Base-by-base conservation (phyloP, 2,113 vertebrate species). In the Budorcas taxicolor region DNA sequence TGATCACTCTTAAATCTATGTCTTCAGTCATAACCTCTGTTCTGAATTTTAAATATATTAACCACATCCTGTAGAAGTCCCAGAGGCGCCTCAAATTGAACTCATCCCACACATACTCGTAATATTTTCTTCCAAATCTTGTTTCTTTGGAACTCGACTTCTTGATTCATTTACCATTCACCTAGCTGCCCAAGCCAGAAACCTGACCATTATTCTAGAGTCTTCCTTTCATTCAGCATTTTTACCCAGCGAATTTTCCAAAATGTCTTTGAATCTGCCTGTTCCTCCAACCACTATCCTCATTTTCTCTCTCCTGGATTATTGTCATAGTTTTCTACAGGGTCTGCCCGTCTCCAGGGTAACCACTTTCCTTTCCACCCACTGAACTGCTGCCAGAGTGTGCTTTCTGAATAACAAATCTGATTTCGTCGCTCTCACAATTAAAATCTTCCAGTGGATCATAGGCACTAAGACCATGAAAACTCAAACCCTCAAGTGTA, bases 321-420 rank as follows among this genome's bases (percentile, higher is more conserved):
- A 95, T 83, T 97, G 88, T 97, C 95, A 97, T 94, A 97, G 97
- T 89, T 96, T 95, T 87, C 94, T 95, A 94, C 95, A 97, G 91
- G 91, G 91, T 95, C 96, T 97, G 91, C 96, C 78, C 5, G 84
- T 98, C 97, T 95, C 98, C 98, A 93, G 76, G 98, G 98, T 64
- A 98, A 98, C 98, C 96, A 91, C 60, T 98, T 98, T 97, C 93
- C 85, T 94, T 97, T 96, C 96, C 97, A 97, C 97, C 96, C 98
- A 97, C 98, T 91, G 95, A 91, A 87, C 96, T 86, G 96, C 96
- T 97, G 92, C 97, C 97, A 97, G 95, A 87, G 94, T 93, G 93
- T 91, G 95, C 96, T 97, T 98, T 97, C 96, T 95, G 98, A 98
- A 97, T 97, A 98, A 96, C 95, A 98, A 97, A 93, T 94, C 96